Evolutionary conservation across 2,113 vertebrate genomes (phyloP).

Genomic region (Pogonocichla stellata): DNA sequence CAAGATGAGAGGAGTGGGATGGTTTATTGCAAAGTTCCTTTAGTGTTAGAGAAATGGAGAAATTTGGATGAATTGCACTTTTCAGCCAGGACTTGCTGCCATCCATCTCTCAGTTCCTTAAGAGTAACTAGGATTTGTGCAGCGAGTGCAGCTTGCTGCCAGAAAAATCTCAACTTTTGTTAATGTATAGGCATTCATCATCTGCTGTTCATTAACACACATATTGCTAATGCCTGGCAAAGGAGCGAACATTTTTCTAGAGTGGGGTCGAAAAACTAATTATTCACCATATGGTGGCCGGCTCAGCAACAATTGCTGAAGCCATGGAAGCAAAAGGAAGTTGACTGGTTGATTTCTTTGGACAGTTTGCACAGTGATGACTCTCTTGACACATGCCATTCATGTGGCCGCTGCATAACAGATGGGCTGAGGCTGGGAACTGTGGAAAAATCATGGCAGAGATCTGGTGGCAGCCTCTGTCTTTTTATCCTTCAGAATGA

Average conservation of each 20-base stretch:
- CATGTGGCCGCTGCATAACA: conserved; percentile 86
- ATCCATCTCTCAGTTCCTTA: neutral
- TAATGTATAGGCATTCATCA: conserved; percentile 91
- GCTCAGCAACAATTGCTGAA: conserved; percentile 84
- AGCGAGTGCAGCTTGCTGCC: conserved; percentile 46
- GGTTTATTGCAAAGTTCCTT: conserved; percentile 11
- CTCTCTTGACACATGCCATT: conserved; percentile 95
- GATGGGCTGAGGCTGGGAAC: conserved; percentile 92
- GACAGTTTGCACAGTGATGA: conserved; percentile 83
- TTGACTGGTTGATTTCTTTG: conserved; percentile 82
- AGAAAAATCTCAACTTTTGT: conserved; percentile 67
- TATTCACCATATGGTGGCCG: conserved; percentile 96
- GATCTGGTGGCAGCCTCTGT: conserved; percentile 84
- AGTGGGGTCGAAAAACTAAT: conserved; percentile 92
- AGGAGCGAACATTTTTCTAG: conserved; percentile 81
- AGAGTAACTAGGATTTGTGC: conserved; percentile 1
- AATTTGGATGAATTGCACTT: neutral
- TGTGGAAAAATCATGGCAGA: conserved; percentile 85
- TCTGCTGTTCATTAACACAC: conserved; percentile 79
- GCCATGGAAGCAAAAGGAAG: conserved; percentile 81
- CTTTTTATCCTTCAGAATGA: conserved; percentile 87
- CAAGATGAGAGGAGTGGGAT: neutral
- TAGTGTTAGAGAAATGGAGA: neutral
- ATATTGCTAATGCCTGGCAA: conserved; percentile 81
- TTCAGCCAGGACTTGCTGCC: neutral